Percentiles rank a stretch among this genome's conserved stretches.
phyloP scores from a whole-genome alignment of 2,113 vertebrate species.

The Gymnocephalus cernua region DNA sequence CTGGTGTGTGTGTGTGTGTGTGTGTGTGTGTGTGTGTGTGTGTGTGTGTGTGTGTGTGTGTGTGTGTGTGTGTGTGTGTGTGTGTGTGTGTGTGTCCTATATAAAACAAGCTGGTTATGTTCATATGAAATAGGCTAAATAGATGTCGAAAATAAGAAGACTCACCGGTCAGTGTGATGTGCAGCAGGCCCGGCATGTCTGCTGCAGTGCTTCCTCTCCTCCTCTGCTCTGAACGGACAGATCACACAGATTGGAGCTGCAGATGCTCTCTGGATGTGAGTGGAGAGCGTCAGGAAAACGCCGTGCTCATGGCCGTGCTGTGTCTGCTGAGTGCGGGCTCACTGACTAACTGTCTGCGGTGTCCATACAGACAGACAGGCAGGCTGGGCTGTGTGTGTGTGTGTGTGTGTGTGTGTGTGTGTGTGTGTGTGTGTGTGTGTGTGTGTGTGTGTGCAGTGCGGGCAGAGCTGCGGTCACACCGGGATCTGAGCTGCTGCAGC shows the following conservation, averaged over 20 bases:
- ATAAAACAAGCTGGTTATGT: not conserved
- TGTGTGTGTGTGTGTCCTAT: too few species aligned
- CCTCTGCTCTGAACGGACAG: conserved; percentile 50
- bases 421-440: not conserved
- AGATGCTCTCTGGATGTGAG: conserved; percentile 20
- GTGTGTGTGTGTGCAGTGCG: too few species aligned
- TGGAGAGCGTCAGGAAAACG: conserved; percentile 21
- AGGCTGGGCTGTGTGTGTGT: not conserved
- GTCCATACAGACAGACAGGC: not conserved
- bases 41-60: too few species aligned
- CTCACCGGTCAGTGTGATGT: conserved; percentile 80
- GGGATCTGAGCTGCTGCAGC: conserved; percentile 47
- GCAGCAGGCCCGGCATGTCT: conserved; percentile 83
- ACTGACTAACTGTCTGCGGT: not conserved
- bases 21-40: too few species aligned
- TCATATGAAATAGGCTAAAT: not conserved
- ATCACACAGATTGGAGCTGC: conserved; percentile 2
- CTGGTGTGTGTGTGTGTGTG: not conserved
- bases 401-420: too few species aligned
- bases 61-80: not conserved
- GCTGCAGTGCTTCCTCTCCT: conserved; percentile 79
- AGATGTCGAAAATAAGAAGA: not conserved
- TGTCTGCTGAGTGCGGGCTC: not conserved
- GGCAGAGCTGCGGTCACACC: conserved; percentile 21
- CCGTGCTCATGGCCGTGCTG: conserved; percentile 38